Base-by-base conservation (phyloP, 2,113 vertebrate species). In the Passer domesticus region DNA sequence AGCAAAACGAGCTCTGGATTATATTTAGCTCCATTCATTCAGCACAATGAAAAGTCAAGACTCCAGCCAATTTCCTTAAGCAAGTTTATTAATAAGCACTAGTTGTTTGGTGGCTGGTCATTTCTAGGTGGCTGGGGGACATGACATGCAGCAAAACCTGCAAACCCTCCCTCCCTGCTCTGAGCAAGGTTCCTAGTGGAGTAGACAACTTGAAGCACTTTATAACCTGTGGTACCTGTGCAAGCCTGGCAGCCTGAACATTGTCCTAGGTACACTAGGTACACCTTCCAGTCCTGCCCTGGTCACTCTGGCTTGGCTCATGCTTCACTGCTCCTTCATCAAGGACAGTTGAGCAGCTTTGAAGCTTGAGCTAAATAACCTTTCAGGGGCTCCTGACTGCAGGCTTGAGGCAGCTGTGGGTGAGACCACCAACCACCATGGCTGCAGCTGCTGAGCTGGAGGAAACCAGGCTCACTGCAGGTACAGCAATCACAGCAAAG, bases 1-100 rank as follows among this genome's bases (percentile, higher is more conserved):
- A 81, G 94, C 76, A 77, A 93, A 94, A 86, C 0, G 72, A 86
- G 47, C 92, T 93, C 91, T 67, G 92, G 95, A 94, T 96, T 97
- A 97, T 97, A 96, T 97, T 97, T 96, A 97, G 94, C 83, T 83
- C 92, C 73, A 93, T 97, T 97, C 96, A 95, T 93, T 87, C 76
- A 72, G 92, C 73, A 96, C 95, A 96, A 95, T 81, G 91, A 90
- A 76, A 94, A 96, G 63, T 89, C 66, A 92, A 92, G 64, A 33
- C 73, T 97, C 72, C 77, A 67, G 95, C 89, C 92, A 97, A 90
- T 92, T 95, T 95, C 95, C 83, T 93, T 88, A 81, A 92, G 73
- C 52, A 39, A 89, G 92, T 83, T 92, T 93, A 90, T 94, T 95
- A 96, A 90, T 90, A 95, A 89, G 83, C 56, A 28, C 35, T 80